Percentiles rank a stretch among this genome's conserved stretches.
Conservation (phyloP, 2,113 vertebrate species). For the Lophotis ruficrista region DNA sequence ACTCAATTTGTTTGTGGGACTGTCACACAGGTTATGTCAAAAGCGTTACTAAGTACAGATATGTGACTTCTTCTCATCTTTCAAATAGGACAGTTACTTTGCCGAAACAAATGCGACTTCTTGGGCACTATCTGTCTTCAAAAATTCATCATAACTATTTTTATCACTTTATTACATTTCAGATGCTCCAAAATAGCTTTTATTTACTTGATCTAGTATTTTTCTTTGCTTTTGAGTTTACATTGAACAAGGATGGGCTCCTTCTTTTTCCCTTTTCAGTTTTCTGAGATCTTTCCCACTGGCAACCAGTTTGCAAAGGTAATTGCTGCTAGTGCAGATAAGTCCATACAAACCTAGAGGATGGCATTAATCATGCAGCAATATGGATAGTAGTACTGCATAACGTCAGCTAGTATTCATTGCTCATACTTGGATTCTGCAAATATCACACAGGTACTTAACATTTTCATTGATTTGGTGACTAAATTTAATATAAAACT, state of each 20-base stretch:
- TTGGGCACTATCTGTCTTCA: background rate
- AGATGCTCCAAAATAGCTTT: background rate
- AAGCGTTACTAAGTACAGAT: background rate
- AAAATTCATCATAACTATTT: background rate
- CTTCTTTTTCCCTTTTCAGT: background rate
- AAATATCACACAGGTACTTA: conserved; percentile 12
- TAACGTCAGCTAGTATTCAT: background rate
- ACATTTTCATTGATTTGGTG: background rate
- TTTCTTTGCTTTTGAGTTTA: background rate
- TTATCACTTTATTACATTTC: background rate
- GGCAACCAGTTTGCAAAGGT: background rate
- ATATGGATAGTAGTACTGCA: background rate
- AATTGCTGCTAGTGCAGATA: background rate
- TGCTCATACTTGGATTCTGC: background rate
- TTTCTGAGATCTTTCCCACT: background rate
- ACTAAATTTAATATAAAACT: background rate
- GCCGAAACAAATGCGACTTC: background rate
- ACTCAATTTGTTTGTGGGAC: background rate
- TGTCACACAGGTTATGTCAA: background rate
- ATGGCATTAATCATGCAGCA: background rate
- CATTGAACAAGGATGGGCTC: background rate
- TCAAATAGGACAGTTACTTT: background rate
- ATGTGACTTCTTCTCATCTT: background rate
- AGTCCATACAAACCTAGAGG: background rate
- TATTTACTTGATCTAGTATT: background rate